Evolutionary conservation across 2,888 invertebrate species (phyloP), one percentile per base, ranked within the genome.

Genomic region (Caenorhabditis sp.): DNA sequence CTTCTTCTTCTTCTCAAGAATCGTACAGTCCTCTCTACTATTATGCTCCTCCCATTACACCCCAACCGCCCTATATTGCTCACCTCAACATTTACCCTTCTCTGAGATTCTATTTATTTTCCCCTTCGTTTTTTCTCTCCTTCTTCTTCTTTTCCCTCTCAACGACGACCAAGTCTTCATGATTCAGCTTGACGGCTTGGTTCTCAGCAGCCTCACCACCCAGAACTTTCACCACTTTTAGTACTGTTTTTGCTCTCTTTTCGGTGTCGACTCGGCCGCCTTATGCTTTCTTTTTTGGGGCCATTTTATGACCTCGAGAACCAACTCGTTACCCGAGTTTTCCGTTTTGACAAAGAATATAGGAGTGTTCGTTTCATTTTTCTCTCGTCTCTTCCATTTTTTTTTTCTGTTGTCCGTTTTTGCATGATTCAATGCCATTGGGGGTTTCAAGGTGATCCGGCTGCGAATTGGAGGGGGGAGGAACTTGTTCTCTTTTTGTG

Each of bases 51-150:
- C 69, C 70, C 41, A 41, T 44, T 24, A 44, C 54, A 1, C 35
- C 41, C n/a, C 16, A 16, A 51, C 68, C 56, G 44, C 66, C 59
- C 49, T 51, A 35, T 64, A 69, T 69, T 69, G 76, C 76, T 76
- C 76, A 76, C 69, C 59, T 56, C n/a, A 70, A 68, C 77, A 77
- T 77, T 77, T 69, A 69, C 70, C 69, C 24, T 49, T 49, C 35
- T 24, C 35, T 49, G 54, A 47, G 10, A 38, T 10, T 38, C 38
- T 38, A 38, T 38, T 38, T 35, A 24, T 47, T 24, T 63, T 51
- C 51, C 56, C 19, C 35, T 54, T 51, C 26, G n/a, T 26, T 8
- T 31, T 69, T 24, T 38, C 10, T 5, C n/a, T 26, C 22, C 12
- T 35, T 26, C 26, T 58, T 26, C 7, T 70, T 26, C 7, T 22